Conservation (phyloP, 2,888 invertebrate genomes). For the Sepioteuthis lessoniana region DNA sequence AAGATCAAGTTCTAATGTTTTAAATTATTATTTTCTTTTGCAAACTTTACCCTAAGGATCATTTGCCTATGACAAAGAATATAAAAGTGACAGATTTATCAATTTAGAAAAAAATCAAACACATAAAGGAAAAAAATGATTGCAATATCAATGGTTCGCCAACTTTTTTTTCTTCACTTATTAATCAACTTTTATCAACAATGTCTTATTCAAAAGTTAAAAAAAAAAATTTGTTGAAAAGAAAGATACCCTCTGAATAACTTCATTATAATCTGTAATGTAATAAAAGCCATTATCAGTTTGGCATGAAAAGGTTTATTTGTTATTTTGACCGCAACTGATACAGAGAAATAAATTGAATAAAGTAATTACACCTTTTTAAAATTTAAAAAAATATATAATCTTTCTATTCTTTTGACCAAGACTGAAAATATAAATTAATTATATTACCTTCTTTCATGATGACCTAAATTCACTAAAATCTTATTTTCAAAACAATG, state of each 20-base stretch:
- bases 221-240: background rate
- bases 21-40: background rate
- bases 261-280: background rate
- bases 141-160: background rate
- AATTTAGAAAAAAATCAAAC: background rate
- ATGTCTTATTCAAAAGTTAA: background rate
- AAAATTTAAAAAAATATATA: background rate
- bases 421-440: background rate
- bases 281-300: background rate
- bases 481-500: background rate
- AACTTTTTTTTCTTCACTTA: background rate
- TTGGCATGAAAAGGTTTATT: background rate
- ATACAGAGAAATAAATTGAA: background rate
- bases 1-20: background rate
- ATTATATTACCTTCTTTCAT: background rate
- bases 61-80: background rate
- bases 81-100: background rate
- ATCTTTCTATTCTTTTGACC: background rate
- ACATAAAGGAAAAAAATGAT: background rate
- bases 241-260: background rate
- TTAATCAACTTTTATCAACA: background rate
- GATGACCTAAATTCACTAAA: background rate
- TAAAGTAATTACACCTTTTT: background rate
- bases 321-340: background rate
- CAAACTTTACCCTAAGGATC: background rate